These are phyloP conservation scores for Formica exsecta DNA, from an alignment of 1,140 invertebrate species.

Conservation along the genomic window DNA sequence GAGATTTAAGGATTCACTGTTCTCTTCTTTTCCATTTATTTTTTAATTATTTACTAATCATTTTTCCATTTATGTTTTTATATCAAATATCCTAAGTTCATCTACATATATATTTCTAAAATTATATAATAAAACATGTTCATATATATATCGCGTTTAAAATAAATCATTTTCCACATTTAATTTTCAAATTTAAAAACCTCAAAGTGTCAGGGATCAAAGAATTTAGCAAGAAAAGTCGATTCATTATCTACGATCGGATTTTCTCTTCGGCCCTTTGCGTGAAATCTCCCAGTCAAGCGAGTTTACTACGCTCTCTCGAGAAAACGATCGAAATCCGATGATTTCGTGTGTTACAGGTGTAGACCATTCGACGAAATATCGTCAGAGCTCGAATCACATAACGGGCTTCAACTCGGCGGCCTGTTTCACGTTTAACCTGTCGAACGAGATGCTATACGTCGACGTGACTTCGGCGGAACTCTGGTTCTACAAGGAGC, in stretches of 20 bases:
- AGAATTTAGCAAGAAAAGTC: slow-evolving; percentile 8
- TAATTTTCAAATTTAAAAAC: neutral
- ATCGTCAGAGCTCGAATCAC: slow-evolving; percentile 81
- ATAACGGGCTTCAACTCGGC: slow-evolving; percentile 87
- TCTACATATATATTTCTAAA: neutral
- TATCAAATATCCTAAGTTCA: neutral
- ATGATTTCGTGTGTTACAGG: slow-evolving; percentile 66
- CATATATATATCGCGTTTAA: neutral
- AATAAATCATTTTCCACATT: neutral
- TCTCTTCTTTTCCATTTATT: neutral
- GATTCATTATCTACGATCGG: neutral
- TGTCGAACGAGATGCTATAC: slow-evolving; percentile 90
- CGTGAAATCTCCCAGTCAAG: neutral
- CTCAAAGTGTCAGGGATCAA: neutral
- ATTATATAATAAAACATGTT: neutral
- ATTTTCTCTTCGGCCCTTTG: neutral
- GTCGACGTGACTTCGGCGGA: slow-evolving; percentile 91
- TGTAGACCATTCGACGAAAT: slow-evolving; percentile 77
- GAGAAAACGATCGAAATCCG: slow-evolving; percentile 20
- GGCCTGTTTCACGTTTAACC: slow-evolving; percentile 90
- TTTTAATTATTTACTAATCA: neutral
- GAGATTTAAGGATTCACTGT: neutral
- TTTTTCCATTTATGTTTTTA: neutral
- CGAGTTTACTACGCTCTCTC: neutral
- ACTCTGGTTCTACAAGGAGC: slow-evolving; percentile 92